Percentiles rank a stretch among this genome's conserved stretches.
Evolutionary conservation across 2,888 invertebrate species (phyloP).

Genomic region (Rhabditoides inermis): DNA sequence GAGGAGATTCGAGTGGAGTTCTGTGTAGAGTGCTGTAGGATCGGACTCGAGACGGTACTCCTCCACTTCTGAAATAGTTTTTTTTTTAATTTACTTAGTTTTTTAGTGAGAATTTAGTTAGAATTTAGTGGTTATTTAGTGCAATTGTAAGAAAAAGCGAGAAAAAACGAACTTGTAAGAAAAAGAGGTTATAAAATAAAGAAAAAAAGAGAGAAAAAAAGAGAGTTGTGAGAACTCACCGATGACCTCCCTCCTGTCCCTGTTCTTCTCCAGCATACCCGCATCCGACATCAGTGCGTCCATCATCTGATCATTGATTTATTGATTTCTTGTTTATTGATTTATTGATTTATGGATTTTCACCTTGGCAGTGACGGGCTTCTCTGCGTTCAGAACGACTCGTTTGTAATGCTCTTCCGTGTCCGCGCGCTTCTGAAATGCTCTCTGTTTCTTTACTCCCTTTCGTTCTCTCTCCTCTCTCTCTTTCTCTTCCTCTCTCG

Average conservation of each 20-base stretch:
- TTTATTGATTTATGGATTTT: too few relatives aligned
- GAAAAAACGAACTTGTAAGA: constrained; percentile 1
- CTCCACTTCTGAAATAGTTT: constrained; percentile 18
- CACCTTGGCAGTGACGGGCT: constrained; percentile 30
- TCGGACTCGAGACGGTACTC: constrained; percentile 18
- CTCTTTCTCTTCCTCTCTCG: too few relatives aligned
- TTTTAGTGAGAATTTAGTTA: background rate
- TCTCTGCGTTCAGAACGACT: constrained; percentile 26
- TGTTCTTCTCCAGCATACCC: background rate
- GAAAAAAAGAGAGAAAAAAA: too few relatives aligned
- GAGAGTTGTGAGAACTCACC: constrained; percentile 1
- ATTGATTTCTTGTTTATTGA: too few relatives aligned
- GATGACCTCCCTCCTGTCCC: background rate
- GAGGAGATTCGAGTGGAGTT: constrained; percentile 18
- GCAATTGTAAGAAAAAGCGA: background rate
- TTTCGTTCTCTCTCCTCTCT: too few relatives aligned
- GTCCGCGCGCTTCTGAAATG: constrained; percentile 38
- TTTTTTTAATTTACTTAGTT: background rate
- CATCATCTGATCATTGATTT: too few relatives aligned
- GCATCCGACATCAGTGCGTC: too few relatives aligned
- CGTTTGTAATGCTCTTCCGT: constrained; percentile 39
- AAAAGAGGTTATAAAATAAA: too few relatives aligned
- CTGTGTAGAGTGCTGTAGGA: constrained; percentile 16
- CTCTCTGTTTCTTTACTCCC: background rate
- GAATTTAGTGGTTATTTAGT: background rate